Evolutionary conservation across 1,140 invertebrate genomes (phyloP), one percentile per base, ranked within the genome.

Genomic region (Hypsibius dujardini): DNA sequence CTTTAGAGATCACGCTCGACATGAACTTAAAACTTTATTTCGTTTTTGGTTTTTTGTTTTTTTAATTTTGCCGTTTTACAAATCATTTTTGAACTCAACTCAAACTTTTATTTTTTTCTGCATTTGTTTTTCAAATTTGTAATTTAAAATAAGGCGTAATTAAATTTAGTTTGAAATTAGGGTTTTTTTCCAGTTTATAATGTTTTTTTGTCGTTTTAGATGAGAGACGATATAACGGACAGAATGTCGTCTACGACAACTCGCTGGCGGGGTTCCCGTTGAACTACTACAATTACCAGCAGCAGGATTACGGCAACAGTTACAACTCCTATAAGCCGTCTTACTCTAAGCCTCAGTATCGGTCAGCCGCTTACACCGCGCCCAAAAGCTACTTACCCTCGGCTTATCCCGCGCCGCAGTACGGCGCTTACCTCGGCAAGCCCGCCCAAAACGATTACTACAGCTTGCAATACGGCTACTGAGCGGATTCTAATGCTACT

Each of bases 381-480:
- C 50, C 50, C 50, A 56, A 56, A 56, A 56, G 50, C 50, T 56
- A 56, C 50, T 28, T 28, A 28, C 28, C 28, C 28, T 7, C 7
- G n/a, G n/a, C 7, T 56, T 67, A 67, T 67, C 62, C 62, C 3
- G 12, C 62, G 3, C 42, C 42, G 62, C 12, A 67, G 62, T 67
- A 67, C 42, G 62, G 62, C 12, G 62, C 62, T 67, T 67, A 67
- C 42, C 12, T 67, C 12, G 62, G 62, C 62, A 67, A 67, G 62
- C 62, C 62, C 3, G 12, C 62, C 62, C 7, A 45, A 12, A 67
- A 67, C 62, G 50, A n/a, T 12, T 67, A 67, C 62, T 67, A 67
- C 62, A 67, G 62, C 62, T 45, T 67, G 62, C 62, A 67, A 45
- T 67, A 67, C 62, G 62, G 62, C 62, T 67, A 67, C 62, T 67